Base-by-base conservation (phyloP, 2,113 vertebrate species). In the Pungitius pungitius region DNA sequence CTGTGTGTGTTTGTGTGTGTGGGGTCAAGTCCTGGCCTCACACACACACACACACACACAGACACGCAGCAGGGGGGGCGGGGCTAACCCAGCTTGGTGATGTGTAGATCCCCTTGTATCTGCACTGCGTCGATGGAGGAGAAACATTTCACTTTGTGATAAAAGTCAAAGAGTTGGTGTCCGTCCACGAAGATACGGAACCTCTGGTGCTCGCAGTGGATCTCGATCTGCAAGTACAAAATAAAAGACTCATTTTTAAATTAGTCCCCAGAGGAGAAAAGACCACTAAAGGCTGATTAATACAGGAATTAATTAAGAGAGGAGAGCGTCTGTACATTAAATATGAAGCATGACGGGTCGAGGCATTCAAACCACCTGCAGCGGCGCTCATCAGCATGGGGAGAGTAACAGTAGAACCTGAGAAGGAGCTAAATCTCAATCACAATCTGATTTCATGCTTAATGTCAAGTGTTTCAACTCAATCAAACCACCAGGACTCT, bases 161-260 rank as follows among this genome's bases (percentile, higher is more conserved):
- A 98, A 96, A 99, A 99, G 95, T 99, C 98, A 96, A 99, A 99
- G 80, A 99, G 97, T 91, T 96, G 96, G 86, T 99, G 97, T 95
- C 97, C 96, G 43, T 99, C 98, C 90, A 99, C 96, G 89, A 99
- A 98, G 93, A 99, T 95, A 88, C 97, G 96, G 94, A 99, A 99
- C 27, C 97, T 94, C 69, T 96, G 96, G 92, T 99, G 97, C 88
- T 99, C 98, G 10, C 98, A 99, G 88, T 98, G 96, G 87, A 99
- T 97, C 94, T 99, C 98, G 80, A 99, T 94, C 98, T 99, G 93
- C 10, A 55, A 9, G 3, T 58, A 45, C 2, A 39, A 8, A 40
- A 61, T 1, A 51, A 3, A 26, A 7, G 10, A 24, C 33, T 1
- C 33, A 12, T 2, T 47, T 18, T 11, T 54, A 15, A 6, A 56